phyloP scores from a whole-genome alignment of 2,797 vertebrate species.

The Carduelis carduelis region DNA sequence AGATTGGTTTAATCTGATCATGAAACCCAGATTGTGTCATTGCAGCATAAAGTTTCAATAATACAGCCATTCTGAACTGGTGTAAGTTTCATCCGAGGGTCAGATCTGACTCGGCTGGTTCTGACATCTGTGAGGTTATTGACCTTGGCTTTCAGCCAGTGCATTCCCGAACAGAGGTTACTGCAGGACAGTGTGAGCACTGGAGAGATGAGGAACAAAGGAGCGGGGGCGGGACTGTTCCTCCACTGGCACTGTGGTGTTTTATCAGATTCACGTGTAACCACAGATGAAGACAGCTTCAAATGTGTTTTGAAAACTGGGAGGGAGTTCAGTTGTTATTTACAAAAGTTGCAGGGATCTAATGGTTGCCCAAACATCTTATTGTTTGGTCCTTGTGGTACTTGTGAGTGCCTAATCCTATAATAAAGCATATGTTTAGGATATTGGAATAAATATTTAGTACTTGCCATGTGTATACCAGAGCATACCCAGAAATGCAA shows the following conservation, averaged over 20 bases:
- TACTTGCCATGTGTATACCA: background rate
- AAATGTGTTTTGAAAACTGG: background rate
- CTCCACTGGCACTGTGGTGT: background rate
- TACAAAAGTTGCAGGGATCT: background rate
- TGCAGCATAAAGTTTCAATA: background rate
- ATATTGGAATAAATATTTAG: background rate
- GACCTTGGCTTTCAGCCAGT: background rate
- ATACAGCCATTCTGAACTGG: background rate
- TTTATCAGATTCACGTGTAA: background rate
- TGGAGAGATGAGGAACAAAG: background rate
- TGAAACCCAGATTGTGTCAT: background rate
- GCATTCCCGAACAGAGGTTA: background rate
- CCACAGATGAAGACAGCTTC: background rate
- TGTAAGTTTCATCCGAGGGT: background rate
- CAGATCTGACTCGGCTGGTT: background rate
- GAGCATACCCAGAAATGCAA: background rate
- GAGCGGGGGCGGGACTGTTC: background rate
- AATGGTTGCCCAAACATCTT: background rate
- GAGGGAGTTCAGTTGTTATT: background rate
- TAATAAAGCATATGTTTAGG: background rate
- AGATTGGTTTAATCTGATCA: background rate
- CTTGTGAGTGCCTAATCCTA: background rate
- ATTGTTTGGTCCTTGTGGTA: background rate
- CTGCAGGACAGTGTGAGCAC: rapidly evolving
- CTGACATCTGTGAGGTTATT: background rate